These are phyloP conservation scores for Cathartes aura DNA, from an alignment of 2,113 vertebrate genomes.

Conservation along the genomic window DNA sequence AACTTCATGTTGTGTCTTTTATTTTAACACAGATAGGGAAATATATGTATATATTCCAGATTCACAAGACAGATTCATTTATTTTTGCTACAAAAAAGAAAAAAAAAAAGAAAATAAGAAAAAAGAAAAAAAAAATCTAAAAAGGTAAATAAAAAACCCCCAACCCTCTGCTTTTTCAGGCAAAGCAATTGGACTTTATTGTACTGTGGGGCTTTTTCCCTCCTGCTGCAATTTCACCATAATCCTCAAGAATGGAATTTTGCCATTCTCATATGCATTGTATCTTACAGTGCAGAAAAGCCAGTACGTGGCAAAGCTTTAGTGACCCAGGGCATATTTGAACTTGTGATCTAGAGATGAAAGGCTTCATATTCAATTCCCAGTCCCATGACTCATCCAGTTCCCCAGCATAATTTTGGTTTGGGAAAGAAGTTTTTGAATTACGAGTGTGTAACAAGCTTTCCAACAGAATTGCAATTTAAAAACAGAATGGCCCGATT, in stretches of 20 bases:
- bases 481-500: conserved; percentile 6
- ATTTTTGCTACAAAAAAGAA: neutral
- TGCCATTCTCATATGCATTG: neutral
- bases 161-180: neutral
- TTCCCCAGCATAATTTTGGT: conserved; percentile 32
- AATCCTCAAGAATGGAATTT: neutral
- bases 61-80: neutral
- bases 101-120: no score
- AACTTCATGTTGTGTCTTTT: neutral
- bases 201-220: neutral
- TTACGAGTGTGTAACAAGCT: neutral
- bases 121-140: neutral
- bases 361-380: conserved; percentile 31
- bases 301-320: neutral
- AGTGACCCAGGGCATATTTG: conserved; percentile 29
- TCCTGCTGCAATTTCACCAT: neutral
- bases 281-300: neutral
- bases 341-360: conserved; percentile 55
- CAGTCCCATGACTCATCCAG: conserved; percentile 47
- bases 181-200: neutral
- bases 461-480: neutral
- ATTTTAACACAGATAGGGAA: neutral
- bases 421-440: conserved; percentile 53
- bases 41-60: neutral
- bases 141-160: neutral